A percentile compares a stretch with the other conserved stretches of the same genome.
phyloP scores from a whole-genome alignment of 2,888 invertebrate species.

The Apamea epomidion region DNA sequence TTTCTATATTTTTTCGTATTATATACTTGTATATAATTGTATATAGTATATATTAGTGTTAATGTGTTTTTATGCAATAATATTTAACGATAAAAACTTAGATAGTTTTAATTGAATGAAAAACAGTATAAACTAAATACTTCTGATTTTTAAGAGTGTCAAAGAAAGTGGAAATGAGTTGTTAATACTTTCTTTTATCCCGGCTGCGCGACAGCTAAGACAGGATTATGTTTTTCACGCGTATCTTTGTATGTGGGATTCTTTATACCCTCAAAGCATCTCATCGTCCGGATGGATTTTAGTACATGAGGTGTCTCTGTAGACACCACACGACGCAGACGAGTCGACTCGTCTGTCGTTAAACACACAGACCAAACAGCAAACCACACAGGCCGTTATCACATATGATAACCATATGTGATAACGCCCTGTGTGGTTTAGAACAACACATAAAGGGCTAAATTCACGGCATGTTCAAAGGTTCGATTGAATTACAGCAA shows the following conservation, averaged over 20 bases:
- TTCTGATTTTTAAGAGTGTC: neutral
- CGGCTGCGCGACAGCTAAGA: neutral
- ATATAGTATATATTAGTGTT: too few relatives aligned
- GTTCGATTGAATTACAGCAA: conserved; percentile 51
- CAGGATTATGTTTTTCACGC: neutral
- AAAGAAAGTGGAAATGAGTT: conserved; percentile 1
- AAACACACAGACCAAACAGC: too few relatives aligned
- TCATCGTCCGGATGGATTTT: neutral
- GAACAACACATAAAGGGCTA: neutral
- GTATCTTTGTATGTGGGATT: neutral
- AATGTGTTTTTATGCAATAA: too few relatives aligned
- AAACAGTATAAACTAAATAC: neutral
- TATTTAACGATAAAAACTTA: neutral
- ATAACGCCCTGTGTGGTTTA: too few relatives aligned
- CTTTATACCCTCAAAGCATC: neutral
- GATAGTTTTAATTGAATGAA: neutral
- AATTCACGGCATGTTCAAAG: neutral
- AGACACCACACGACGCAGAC: too few relatives aligned
- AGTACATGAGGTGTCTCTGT: neutral
- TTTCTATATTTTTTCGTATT: too few relatives aligned
- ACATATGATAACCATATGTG: too few relatives aligned
- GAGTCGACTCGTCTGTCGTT: too few relatives aligned
- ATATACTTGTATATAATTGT: too few relatives aligned
- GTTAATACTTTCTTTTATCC: neutral
- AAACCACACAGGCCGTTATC: neutral